phyloP scores from a whole-genome alignment of 2,797 vertebrate genomes.

The Anabacerthia variegaticeps region DNA sequence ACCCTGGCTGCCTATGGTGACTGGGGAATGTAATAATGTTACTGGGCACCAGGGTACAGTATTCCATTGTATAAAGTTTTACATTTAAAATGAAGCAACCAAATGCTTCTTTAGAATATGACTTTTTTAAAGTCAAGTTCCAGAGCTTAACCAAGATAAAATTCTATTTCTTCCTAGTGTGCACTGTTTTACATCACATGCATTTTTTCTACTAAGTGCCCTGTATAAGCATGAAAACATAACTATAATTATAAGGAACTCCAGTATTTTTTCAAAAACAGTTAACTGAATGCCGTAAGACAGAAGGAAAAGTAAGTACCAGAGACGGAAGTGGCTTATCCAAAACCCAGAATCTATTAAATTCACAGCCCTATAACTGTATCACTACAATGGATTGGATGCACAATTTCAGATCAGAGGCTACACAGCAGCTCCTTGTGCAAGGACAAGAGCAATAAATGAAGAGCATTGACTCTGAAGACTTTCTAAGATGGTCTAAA shows the following conservation, averaged over 20 bases:
- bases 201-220: not conserved
- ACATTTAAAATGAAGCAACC: not conserved
- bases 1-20: not conserved
- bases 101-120: not conserved
- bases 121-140: not conserved
- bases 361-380: not conserved
- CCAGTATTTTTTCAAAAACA: not conserved
- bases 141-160: not conserved
- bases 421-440: not conserved
- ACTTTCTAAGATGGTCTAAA: not conserved
- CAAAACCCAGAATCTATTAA: not conserved
- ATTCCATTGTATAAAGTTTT: not conserved
- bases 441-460: not conserved
- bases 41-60: not conserved
- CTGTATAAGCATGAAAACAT: rapidly evolving
- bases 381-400: not conserved
- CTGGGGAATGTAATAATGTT: not conserved
- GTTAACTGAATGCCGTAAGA: not conserved
- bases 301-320: not conserved
- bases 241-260: not conserved
- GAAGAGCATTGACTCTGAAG: not conserved
- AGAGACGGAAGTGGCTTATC: not conserved
- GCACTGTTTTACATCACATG: not conserved
- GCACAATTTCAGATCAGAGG: not conserved
- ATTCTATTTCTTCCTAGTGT: not conserved